Evolutionary conservation across 2,797 vertebrate genomes (phyloP), one percentile per base, ranked within the genome.

Genomic region (Capromys pilorides): DNA sequence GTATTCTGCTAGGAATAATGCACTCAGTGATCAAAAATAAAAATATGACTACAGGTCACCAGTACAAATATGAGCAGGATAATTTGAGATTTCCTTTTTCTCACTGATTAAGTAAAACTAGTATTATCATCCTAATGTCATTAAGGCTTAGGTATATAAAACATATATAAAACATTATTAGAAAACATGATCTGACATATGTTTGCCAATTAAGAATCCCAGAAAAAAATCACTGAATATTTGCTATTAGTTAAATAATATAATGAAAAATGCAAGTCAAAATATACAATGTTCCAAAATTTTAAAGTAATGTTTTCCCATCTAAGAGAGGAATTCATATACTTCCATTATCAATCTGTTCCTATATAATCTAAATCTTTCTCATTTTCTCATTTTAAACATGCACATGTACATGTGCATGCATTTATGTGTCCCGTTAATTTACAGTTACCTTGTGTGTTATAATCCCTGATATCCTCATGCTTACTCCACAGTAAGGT

Each of bases 161-260:
- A 77, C 84, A 18, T 49, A 13, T 41, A 57, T 0, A 91, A 94
- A 79, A 86, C 22, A 59, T 61, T 85, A 87, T 67, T 59, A 39
- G 18, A 66, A 71, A 75, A 64, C 4, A 71, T 36, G 73, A 41
- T 71, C 86, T 9, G 39, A 41, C 45, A 73, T 45, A 54, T 66
- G 3, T 54, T 86, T 51, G 31, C 8, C 26, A 28, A 81, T 69
- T 93, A 81, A 51, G 39, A 61, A 71, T 71, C 26, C 87, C 39
- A 61, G 19, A 86, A 82, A 85, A 77, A 73, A 4, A 64, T 49
- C 33, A 64, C n/a, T 59, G 88, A 94, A 45, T 90, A 86, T 61
- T 95, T 94, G 11, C 22, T 54, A 86, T 36, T 86, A 86, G 88
- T 88, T 57, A 24, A 90, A 57, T 62, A 94, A n/a, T 45, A 88